Evolutionary conservation across 1,140 invertebrate species (phyloP), one percentile per base, ranked within the genome.

Genomic region (Euborellia annulipes): DNA sequence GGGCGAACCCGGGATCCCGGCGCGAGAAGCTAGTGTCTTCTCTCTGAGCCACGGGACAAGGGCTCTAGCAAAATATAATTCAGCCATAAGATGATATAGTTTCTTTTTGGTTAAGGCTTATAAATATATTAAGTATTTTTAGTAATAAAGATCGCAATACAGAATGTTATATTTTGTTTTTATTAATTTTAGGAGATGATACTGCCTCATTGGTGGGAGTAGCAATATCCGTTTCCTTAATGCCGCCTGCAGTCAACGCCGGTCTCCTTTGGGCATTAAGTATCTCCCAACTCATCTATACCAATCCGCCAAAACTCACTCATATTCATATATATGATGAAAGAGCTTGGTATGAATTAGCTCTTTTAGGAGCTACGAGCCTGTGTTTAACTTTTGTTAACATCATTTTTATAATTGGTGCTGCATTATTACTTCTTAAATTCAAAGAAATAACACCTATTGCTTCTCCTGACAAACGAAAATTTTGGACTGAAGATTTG

Each of bases 181-280:
- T 6, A 27, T 27, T 27, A n/a, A n/a, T 27, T 27, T 27, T 27
- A 27, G 69, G 69, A n/a, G 70, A 71, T 17, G 82, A 85, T 61
- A 70, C 77, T 16, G 74, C 77, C 2, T 83, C 81, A 1, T 58
- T 85, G 17, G 81, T 85, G 2, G 82, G 83, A 32, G 83, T 85
- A 6, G 82, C 82, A 2, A 85, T 86, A 50, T 85, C 82, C 1
- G 80, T 80, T 0, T 85, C 82, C 0, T 58, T 86, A 7, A 61
- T 85, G 13, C 83, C 83, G 6, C 82, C 83, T 2, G 77, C 79
- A 40, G 81, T 85, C 1, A 86, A 86, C 62, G 71, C 76, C 13
- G 80, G 79, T 9, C 57, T 82, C 11, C 59, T 82, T 0, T 82
- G 78, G 78, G 73, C 77, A 0, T 63, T 76, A 55, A 66, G 77